A percentile compares a stretch with the other conserved stretches of the same genome.
These are phyloP conservation scores for Jacana jacana DNA, from an alignment of 2,113 vertebrate genomes.

Conservation along the genomic window DNA sequence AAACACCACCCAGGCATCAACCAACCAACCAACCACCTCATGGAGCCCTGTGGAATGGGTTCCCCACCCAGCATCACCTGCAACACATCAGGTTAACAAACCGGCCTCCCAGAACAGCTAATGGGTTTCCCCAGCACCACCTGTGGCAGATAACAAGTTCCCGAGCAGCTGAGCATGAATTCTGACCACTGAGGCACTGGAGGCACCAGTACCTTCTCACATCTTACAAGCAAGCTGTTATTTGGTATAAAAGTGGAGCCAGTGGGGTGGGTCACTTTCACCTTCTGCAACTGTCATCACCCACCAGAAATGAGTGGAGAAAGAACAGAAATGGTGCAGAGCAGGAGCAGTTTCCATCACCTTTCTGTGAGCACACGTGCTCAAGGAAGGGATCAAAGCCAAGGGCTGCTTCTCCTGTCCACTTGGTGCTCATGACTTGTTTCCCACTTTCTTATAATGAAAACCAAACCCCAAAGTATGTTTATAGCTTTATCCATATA, in stretches of 20 bases:
- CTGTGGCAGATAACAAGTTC: rapidly evolving
- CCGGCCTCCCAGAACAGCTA: not conserved
- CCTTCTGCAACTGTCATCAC: not conserved
- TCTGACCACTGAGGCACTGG: not conserved
- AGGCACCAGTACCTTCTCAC: too few species aligned
- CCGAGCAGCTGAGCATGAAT: not conserved
- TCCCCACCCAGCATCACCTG: not conserved
- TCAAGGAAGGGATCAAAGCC: not conserved
- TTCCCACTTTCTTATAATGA: not conserved
- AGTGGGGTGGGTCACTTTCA: too few species aligned
- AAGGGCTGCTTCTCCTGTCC: not conserved
- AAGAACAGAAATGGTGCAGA: not conserved
- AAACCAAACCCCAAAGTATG: not conserved
- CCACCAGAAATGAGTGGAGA: not conserved
- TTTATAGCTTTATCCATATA: not conserved
- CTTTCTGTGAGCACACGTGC: rapidly evolving
- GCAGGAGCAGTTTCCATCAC: not conserved
- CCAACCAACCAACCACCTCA: not conserved
- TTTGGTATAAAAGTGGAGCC: not conserved
- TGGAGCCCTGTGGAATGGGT: rapidly evolving
- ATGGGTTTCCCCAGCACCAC: not conserved
- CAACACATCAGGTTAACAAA: not conserved
- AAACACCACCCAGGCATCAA: rapidly evolving
- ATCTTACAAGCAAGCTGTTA: not conserved
- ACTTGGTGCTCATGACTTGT: not conserved